Evolutionary conservation across 1,140 invertebrate species (phyloP), one percentile per base, ranked within the genome.

Genomic region (Cyrtorhinus lividipennis): DNA sequence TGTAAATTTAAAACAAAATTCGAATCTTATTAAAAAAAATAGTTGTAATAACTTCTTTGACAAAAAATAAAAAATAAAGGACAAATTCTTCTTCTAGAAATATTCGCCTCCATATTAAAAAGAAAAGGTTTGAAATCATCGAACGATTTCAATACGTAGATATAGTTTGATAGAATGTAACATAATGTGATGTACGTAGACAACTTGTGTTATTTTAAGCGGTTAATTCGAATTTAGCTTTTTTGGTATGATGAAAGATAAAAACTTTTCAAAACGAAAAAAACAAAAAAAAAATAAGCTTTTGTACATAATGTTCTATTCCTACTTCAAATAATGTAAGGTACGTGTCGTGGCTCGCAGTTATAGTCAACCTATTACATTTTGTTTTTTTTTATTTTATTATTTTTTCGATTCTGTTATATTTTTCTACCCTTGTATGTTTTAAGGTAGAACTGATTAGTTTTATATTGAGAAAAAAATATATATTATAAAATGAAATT

Each of bases 161-260:
- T 27, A 22, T 64, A 64, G 63, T 38, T 56, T 48, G 20, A 22
- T 53, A 53, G 48, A 22, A 8, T 53, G 48, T 45, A 64, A 59
- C 26, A 64, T 64, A 61, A 60, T 61, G 63, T 64, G 63, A 64
- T 64, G 63, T 64, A 64, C 58, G n/a, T n/a, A n/a, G n/a, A n/a
- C 44, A 64, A 59, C 63, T 64, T 64, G 26, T 60, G 26, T 60
- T 15, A 58, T 59, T 59, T 63, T 59, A 63, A 26, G 46, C 18
- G 23, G 20, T 23, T 1, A 59, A 24, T 18, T 64, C 59, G 59
- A 59, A n/a, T n/a, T 57, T 64, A 45, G 26, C 26, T 60, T 44
- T 60, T 30, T 64, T 30, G 26, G 38, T 56, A 24, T 59, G 24
- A 46, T 58, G 56, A 57, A 63, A 57, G 44, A 63, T 38, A 30